Evolutionary conservation across 2,888 invertebrate species (phyloP).

Genomic region (Orthosia gothica): DNA sequence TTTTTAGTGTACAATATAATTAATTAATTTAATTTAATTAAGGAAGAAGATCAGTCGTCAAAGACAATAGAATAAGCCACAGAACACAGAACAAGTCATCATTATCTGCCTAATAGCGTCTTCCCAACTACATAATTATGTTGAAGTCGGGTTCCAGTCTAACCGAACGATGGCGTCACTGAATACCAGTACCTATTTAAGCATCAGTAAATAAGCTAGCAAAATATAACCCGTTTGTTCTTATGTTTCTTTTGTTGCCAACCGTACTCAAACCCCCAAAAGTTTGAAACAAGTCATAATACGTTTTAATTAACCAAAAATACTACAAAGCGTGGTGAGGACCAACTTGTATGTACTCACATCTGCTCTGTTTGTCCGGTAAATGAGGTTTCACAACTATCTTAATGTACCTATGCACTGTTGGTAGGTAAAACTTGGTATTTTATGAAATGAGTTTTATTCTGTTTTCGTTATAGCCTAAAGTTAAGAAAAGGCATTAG

Average conservation of each 20-base stretch:
- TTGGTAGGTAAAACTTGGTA: not conserved
- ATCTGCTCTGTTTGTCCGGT: not conserved
- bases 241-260: not conserved
- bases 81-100: too few species aligned
- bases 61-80: too few species aligned
- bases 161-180: too few species aligned
- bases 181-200: too few species aligned
- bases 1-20: too few species aligned
- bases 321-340: not conserved
- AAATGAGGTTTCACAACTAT: not conserved
- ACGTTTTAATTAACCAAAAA: constrained; percentile 34
- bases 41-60: too few species aligned
- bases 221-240: not conserved
- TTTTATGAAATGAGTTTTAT: not conserved
- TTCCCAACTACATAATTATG: too few species aligned
- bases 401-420: not conserved
- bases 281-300: constrained; percentile 16
- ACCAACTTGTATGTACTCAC: constrained; percentile 5
- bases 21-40: too few species aligned
- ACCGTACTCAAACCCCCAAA: constrained; percentile 18
- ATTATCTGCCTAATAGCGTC: too few species aligned
- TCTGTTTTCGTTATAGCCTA: too few species aligned
- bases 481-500: too few species aligned
- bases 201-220: not conserved
- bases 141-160: too few species aligned